Evolutionary conservation across 1,140 invertebrate genomes (phyloP), one percentile per base, ranked within the genome.

Genomic region (Ostrea denselamellosa): DNA sequence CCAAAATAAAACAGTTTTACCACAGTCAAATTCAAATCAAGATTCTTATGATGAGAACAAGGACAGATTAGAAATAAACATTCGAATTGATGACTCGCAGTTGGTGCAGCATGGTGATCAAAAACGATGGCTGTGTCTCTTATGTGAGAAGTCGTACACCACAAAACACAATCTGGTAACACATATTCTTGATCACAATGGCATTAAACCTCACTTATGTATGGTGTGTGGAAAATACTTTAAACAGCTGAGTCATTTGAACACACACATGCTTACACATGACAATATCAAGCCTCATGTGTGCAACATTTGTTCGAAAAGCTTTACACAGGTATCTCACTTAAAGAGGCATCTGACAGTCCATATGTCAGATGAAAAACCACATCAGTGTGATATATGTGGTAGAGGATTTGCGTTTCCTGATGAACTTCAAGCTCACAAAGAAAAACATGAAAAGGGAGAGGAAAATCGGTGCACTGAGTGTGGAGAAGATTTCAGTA

Each of bases 301-400:
- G 8, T 95, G 94, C 92, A 88, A 88, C 53, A 87, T 92, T 17
- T 95, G 94, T 91, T 89, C 91, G 2, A 94, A 94, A 65, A 91
- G 92, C 10, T 95, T 95, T 86, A 94, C 94, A 22, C 94, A 94
- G 90, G 95, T 96, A 8, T 94, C 96, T 77, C 91, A 93, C 83
- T 65, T 94, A 14, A 93, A 93, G 83, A 83, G 93, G 58, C 94
- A 94, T 81, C 88, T 90, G 89, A 90, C 92, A 52, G 92, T 93
- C 2, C 94, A 94, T 89, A 83, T 91, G 77, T 77, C 68, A 28
- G 93, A 93, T 28, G 90, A 90, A 54, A 92, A 91, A 56, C 96
- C 96, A 4, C 96, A 97, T 93, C 94, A 95, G 12, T 97, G 97
- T 93, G 94, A 95, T 83, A 95, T 96, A 22, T 97, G 97, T 93